Percentiles rank a stretch among this genome's conserved stretches.
Conservation (phyloP, 2,113 vertebrate genomes). For the Leptobrachium ailaonicum region DNA sequence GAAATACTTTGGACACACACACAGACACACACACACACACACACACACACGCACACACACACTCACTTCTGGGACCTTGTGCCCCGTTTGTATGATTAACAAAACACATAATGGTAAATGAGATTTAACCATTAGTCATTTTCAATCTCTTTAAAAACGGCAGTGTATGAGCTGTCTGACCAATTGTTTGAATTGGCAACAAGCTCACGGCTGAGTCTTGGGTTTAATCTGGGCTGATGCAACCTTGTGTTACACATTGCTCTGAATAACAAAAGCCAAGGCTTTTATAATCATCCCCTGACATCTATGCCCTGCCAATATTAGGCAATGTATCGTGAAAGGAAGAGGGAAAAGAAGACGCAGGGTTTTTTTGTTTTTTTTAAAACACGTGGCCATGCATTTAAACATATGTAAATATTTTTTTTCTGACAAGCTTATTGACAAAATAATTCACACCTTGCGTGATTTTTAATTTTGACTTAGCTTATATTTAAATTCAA, state of each 20-base stretch:
- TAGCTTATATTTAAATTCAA: too few species aligned
- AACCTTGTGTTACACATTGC: constrained; percentile 4
- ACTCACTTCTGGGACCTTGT: too few species aligned
- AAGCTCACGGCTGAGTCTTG: constrained; percentile 5
- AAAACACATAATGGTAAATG: constrained; percentile 3
- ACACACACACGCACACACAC: too few species aligned
- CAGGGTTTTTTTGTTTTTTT: too few species aligned
- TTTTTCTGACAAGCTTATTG: too few species aligned
- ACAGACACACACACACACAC: too few species aligned
- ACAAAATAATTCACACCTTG: too few species aligned
- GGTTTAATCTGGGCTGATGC: constrained; percentile 30
- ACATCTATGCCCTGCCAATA: constrained; percentile 6
- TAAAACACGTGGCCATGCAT: too few species aligned
- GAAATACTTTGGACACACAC: too few species aligned
- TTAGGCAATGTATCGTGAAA: background rate
- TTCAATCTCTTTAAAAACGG: constrained; percentile 35
- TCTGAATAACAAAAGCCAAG: background rate
- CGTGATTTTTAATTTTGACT: too few species aligned
- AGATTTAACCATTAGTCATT: constrained; percentile 39
- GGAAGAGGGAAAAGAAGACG: background rate
- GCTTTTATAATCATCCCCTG: constrained; percentile 27
- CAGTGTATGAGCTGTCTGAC: constrained; percentile 37
- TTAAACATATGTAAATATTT: too few species aligned
- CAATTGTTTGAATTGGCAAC: constrained; percentile 41
- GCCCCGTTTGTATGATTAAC: background rate